A percentile compares a stretch with the other conserved stretches of the same genome.
phyloP scores from a whole-genome alignment of 2,888 invertebrate genomes.

The Tribolium freemani region DNA sequence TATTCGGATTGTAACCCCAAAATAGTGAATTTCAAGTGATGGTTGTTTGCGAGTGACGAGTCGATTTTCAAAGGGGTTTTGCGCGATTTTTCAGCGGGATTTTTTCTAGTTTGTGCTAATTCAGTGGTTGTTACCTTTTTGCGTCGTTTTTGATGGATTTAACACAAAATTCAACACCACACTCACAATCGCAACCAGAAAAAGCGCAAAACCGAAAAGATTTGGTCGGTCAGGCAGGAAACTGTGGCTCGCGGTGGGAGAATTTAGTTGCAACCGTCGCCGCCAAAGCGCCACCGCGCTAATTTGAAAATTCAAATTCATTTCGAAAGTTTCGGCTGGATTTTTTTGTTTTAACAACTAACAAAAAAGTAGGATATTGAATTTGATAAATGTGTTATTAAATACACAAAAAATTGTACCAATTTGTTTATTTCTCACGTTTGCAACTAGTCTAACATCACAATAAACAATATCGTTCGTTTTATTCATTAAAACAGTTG shows the following conservation, averaged over 20 bases:
- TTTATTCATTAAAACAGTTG: not conserved
- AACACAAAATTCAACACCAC: conserved; percentile 72
- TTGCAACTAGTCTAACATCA: not conserved
- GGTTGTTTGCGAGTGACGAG: conserved; percentile 23
- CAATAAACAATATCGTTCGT: not conserved
- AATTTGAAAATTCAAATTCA: no score
- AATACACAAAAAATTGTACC: no score
- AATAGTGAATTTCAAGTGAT: conserved; percentile 33
- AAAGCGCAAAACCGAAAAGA: conserved; percentile 66
- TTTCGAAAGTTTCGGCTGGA: no score
- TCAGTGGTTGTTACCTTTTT: conserved; percentile 53
- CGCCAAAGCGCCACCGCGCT: not conserved
- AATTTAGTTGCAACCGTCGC: not conserved
- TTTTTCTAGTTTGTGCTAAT: not conserved
- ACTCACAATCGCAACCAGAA: conserved; percentile 65
- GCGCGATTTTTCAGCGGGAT: not conserved
- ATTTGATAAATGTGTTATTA: no score
- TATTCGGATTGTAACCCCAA: conserved; percentile 39
- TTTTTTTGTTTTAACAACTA: no score
- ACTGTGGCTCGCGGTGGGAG: conserved; percentile 18
- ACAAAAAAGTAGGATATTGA: no score
- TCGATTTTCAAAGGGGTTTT: not conserved
- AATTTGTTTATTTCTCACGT: not conserved
- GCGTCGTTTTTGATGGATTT: conserved; percentile 68
- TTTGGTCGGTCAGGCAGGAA: conserved; percentile 45